Base-by-base conservation (phyloP, 2,113 vertebrate species). In the Chunga burmeisteri region DNA sequence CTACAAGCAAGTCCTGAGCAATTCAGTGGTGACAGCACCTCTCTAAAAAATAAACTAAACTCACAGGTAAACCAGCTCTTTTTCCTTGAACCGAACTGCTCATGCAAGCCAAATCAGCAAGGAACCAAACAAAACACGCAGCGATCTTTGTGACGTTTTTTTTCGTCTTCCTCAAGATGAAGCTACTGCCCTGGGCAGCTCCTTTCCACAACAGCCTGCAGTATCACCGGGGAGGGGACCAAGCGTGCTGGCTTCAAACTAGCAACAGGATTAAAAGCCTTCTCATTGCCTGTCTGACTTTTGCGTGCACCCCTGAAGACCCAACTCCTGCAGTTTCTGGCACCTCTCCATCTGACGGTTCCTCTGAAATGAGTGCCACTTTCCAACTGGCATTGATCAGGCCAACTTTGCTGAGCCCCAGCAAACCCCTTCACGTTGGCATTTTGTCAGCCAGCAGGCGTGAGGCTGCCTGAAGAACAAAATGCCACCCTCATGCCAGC, bases 381-480 rank as follows among this genome's bases (percentile, higher is more conserved):
- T 88, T 75, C 79, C 80, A 92, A 79, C 16, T 18, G 81, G 86
- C 88, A 62, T 4, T 36, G 68, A 90, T 71, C 65, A 55, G 29
- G 27, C 40, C 55, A 78, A 36, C 86, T 86, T 38, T 4, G 20
- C 66, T 4, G 34, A 88, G 78, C 36, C n/a, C 47, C 70, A 82
- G 72, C 1, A 6, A 86, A 80, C 17, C n/a, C 74, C 36, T 66
- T 66, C 73, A 26, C 1, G 0, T 0, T 29, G 71, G 58, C 46
- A 62, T 46, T 85, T 81, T 2, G 0, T 61, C 90, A 94, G 84
- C 62, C 65, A 90, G 56, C 4, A 9, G 72, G 44, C 0, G 0
- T 11, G 46, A 71, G 53, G 38, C 44, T 0, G 1, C 74, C 5
- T 18, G 20, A 71, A 53, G 77, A 30, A 58, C 0, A 0, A 80